Conservation (phyloP, 2,113 vertebrate species). For the Ovibos moschatus region DNA sequence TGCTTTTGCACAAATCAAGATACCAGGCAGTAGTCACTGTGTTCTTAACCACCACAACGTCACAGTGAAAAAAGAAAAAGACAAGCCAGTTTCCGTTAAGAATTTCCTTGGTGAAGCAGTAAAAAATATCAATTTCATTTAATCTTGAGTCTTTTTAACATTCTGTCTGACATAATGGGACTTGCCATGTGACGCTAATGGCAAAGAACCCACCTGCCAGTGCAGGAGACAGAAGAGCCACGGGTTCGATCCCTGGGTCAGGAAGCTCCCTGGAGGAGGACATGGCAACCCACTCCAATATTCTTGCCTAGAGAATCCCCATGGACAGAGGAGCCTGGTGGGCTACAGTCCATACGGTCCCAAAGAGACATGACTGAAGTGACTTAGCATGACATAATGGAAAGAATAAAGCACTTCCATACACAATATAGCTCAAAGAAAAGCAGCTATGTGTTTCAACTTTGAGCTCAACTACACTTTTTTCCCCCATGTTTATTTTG, state of each 20-base stretch:
- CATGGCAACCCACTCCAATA: neutral
- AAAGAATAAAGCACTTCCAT: neutral
- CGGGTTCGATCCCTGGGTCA: fast-evolving
- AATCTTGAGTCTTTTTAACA: neutral
- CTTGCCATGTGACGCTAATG: neutral
- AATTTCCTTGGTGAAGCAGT: neutral
- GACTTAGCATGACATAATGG: neutral
- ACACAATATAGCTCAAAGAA: neutral
- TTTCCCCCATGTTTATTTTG: neutral
- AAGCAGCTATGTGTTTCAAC: neutral
- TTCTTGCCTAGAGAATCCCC: neutral
- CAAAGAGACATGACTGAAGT: neutral
- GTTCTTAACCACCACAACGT: neutral
- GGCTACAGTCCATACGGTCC: neutral
- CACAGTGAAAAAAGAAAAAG: neutral
- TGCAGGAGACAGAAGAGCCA: fast-evolving
- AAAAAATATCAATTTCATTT: neutral
- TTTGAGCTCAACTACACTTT: neutral
- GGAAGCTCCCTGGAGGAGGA: neutral
- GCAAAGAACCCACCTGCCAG: neutral
- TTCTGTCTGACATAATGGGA: neutral
- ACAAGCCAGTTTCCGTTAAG: neutral
- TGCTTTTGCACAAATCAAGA: neutral
- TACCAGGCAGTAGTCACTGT: neutral
- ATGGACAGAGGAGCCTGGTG: neutral